Base-by-base conservation (phyloP, 35 echinoderm and acorn worm genomes). In the Apostichopus japonicus region DNA sequence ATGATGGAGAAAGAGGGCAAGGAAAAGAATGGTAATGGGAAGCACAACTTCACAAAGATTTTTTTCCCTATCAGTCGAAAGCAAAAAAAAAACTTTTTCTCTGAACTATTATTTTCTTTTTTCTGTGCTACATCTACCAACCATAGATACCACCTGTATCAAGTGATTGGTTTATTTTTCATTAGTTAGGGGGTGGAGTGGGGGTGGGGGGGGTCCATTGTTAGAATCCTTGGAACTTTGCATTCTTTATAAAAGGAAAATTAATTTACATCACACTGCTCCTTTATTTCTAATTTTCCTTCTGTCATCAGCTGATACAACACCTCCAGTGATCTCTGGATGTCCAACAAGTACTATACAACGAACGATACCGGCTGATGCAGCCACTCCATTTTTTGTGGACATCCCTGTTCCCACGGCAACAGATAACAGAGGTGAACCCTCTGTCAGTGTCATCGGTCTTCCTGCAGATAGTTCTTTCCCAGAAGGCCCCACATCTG, bases 331-430 rank as follows among this genome's bases (percentile, higher is more conserved):
- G 15, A 67, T 88, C 54, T n/a, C 22, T 15, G 86, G 86, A 23
- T 88, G 86, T 51, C 86, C 86, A 9, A 88, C 86, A 8, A 1
- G 17, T 10, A 22, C 56, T 6, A 65, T 88, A 17, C 44, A 0
- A 5, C 86, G 67, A 27, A 16, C 24, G 15, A 27, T 88, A 16
- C 57, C 9, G 6, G 17, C 54, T 6, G 25, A 55, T 61, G 25
- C 56, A 27, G 7, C 57, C 7, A 17, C 56, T 27, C 86, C 86
- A 2, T 8, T 52, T 2, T 88, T 88, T 11, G 86, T 88, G 15
- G 22, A 10, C 7, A n/a, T 62, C 8, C 55, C 86, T 52, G 86
- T 88, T 88, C 86, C 86, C 86, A 88, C n/a, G 5, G 86, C 86
- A 52, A 88, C 86, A 27, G 86, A 88, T 52, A n/a, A 88, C 27